Evolutionary conservation across 2,113 vertebrate genomes (phyloP).

Genomic region (Procapra przewalskii): DNA sequence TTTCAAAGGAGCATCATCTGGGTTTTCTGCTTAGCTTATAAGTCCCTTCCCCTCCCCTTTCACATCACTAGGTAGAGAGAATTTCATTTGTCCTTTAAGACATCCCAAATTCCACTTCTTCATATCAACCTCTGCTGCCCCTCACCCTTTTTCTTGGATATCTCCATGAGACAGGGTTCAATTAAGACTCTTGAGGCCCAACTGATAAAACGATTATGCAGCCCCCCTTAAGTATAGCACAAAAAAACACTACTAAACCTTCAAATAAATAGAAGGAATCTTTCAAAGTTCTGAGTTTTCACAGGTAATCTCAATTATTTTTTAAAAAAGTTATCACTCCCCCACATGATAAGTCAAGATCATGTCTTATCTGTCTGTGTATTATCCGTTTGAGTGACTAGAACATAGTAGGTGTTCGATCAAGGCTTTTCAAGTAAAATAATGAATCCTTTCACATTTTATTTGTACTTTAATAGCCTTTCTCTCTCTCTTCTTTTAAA

Average conservation of each 20-base stretch:
- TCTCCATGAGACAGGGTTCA: background rate
- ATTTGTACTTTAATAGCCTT: background rate
- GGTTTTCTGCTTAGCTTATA: too few species aligned
- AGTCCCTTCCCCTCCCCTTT: background rate
- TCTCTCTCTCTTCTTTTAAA: background rate
- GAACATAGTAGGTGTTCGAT: background rate
- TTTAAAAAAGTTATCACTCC: background rate
- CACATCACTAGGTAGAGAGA: background rate
- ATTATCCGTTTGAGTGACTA: background rate
- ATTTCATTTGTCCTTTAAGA: background rate
- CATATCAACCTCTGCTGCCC: rapidly evolving
- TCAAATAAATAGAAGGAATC: background rate
- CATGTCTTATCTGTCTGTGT: background rate
- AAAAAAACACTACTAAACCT: background rate
- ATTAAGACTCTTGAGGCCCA: background rate
- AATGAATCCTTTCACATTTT: slow-evolving; percentile 4
- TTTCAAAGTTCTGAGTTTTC: background rate
- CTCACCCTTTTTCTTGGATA: background rate
- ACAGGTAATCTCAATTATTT: background rate
- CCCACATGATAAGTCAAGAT: background rate
- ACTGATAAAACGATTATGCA: background rate
- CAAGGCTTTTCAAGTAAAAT: background rate
- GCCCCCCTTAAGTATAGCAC: background rate
- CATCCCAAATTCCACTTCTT: background rate
- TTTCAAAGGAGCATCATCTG: background rate